These are phyloP conservation scores for Melinaea marsaeus DNA, from an alignment of 2,888 invertebrate species.

Conservation along the genomic window DNA sequence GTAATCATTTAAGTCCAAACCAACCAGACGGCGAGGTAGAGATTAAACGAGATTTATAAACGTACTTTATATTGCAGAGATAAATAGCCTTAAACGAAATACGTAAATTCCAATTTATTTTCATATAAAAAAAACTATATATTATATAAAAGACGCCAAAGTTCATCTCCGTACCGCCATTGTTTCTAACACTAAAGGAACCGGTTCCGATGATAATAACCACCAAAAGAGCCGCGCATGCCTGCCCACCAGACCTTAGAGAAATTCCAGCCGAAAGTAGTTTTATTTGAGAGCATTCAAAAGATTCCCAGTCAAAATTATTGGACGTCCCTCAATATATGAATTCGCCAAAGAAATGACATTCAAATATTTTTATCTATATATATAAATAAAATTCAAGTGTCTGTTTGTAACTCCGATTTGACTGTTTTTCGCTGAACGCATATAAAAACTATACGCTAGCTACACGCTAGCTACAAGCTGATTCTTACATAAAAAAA, in stretches of 20 bases:
- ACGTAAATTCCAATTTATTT: too few species aligned
- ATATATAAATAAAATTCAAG: too few species aligned
- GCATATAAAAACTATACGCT: too few species aligned
- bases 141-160: constrained; percentile 37
- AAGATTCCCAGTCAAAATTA: constrained; percentile 33
- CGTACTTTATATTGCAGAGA: constrained; percentile 48
- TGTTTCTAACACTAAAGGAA: constrained; percentile 70
- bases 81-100: constrained; percentile 41
- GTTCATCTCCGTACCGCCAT: constrained; percentile 49
- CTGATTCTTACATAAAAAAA: too few species aligned
- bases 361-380: too few species aligned
- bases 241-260: constrained; percentile 41
- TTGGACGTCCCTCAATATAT: constrained; percentile 30
- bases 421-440: too few species aligned
- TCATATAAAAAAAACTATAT: too few species aligned
- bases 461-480: too few species aligned
- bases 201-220: constrained; percentile 67
- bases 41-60: constrained; percentile 66
- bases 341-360: constrained; percentile 6
- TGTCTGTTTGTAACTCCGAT: too few species aligned
- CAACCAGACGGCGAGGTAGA: constrained; percentile 18
- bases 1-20: constrained; percentile 16
- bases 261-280: constrained; percentile 48
- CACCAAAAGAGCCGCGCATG: constrained; percentile 49
- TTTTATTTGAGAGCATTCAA: constrained; percentile 38